These are phyloP conservation scores for Escarpia spicata DNA, from an alignment of 2,888 invertebrate genomes.

Conservation along the genomic window DNA sequence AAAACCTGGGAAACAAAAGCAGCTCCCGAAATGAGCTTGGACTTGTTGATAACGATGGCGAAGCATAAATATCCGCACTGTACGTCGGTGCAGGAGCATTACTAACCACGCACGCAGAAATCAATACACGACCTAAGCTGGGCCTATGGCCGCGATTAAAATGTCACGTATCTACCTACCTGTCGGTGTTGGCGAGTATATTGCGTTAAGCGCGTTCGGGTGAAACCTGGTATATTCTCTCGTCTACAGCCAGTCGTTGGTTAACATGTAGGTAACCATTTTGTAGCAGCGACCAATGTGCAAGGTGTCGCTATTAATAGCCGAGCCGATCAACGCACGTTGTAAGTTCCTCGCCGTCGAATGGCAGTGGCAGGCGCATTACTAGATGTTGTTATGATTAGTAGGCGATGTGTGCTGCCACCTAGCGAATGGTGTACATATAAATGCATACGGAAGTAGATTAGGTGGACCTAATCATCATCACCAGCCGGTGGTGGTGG, in stretches of 20 bases:
- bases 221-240: background rate
- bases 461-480: no score
- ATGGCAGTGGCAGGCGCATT: background rate
- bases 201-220: background rate
- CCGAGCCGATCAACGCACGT: background rate
- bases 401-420: background rate
- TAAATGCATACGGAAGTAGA: background rate
- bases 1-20: background rate
- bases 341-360: background rate
- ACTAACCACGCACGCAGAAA: background rate
- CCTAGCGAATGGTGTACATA: background rate
- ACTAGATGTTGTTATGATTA: background rate
- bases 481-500: no score
- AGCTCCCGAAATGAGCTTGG: background rate
- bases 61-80: background rate
- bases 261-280: background rate
- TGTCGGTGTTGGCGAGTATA: background rate
- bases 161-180: background rate
- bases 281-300: background rate
- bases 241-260: background rate
- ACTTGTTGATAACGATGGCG: constrained; percentile 16
- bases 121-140: background rate
- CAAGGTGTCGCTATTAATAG: background rate
- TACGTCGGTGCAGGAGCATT: background rate
- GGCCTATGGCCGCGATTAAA: background rate